These are phyloP conservation scores for Pantherophis guttatus DNA, from an alignment of 2,113 vertebrate genomes.

Conservation along the genomic window DNA sequence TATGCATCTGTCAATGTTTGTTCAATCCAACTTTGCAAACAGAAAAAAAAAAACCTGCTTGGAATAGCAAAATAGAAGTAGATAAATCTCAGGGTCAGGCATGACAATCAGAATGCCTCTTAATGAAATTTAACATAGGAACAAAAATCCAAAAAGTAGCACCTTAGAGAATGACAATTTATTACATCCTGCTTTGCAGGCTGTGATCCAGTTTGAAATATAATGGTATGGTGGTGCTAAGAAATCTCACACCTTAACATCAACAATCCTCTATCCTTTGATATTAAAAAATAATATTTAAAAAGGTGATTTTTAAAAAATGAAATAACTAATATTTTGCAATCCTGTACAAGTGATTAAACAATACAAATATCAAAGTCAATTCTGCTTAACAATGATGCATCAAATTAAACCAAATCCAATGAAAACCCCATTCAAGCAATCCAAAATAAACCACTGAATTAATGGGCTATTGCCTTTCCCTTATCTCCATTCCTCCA, in stretches of 20 bases:
- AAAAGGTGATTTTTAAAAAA: neutral
- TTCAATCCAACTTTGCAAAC: conserved; percentile 63
- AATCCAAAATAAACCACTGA: neutral
- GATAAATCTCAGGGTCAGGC: conserved; percentile 36
- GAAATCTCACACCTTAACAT: neutral
- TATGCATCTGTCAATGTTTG: conserved; percentile 51
- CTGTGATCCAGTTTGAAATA: neutral
- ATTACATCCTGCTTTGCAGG: neutral
- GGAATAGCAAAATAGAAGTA: conserved; percentile 44
- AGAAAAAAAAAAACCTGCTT: neutral
- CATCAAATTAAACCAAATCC: neutral
- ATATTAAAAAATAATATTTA: neutral
- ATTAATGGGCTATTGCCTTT: neutral
- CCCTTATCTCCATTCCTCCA: neutral
- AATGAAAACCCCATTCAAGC: neutral
- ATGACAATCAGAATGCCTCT: conserved; percentile 7
- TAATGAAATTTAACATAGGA: conserved; percentile 24
- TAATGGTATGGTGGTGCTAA: neutral
- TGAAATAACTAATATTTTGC: neutral
- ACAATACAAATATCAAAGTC: neutral
- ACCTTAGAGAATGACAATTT: neutral
- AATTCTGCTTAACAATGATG: neutral
- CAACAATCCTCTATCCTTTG: neutral
- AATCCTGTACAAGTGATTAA: neutral
- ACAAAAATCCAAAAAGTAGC: neutral